These are phyloP conservation scores for Stylophora pistillata DNA, from an alignment of 64 coral and sea anemone species.

Conservation along the genomic window DNA sequence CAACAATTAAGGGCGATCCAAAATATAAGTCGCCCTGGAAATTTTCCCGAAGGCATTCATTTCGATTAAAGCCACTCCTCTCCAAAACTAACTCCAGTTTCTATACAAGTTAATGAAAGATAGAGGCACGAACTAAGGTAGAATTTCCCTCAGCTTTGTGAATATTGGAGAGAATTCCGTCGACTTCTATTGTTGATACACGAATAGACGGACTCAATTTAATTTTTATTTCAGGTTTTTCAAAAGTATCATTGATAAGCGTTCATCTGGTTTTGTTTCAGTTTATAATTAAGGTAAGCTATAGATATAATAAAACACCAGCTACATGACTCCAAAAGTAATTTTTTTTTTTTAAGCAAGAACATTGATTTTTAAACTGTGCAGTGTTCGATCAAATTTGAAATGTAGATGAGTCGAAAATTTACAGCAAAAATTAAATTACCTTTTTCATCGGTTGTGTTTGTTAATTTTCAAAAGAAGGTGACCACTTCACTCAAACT, in stretches of 20 bases:
- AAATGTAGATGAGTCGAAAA: no score
- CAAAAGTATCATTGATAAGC: not conserved
- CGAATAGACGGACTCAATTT: not conserved
- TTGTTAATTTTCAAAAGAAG: no score
- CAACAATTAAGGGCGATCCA: not conserved
- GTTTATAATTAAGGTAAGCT: no score
- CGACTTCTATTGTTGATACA: not conserved
- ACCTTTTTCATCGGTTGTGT: no score
- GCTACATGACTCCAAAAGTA: not conserved
- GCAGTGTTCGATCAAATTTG: no score
- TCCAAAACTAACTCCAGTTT: not conserved
- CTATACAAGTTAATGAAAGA: not conserved
- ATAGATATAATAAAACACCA: not conserved
- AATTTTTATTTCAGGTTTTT: constrained; percentile 2
- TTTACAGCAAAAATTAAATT: no score
- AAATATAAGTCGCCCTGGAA: not conserved
- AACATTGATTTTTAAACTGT: not conserved
- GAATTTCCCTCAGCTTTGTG: not conserved
- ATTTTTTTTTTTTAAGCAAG: not conserved
- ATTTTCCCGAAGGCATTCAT: not conserved
- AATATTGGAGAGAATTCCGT: no score
- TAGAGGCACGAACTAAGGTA: not conserved
- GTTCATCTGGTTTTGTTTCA: not conserved
- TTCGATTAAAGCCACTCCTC: not conserved
- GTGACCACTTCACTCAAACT: no score